Percentiles rank a stretch among this genome's conserved stretches.
These are phyloP conservation scores for Eupeodes corollae DNA, from an alignment of 1,140 invertebrate species.

Conservation along the genomic window DNA sequence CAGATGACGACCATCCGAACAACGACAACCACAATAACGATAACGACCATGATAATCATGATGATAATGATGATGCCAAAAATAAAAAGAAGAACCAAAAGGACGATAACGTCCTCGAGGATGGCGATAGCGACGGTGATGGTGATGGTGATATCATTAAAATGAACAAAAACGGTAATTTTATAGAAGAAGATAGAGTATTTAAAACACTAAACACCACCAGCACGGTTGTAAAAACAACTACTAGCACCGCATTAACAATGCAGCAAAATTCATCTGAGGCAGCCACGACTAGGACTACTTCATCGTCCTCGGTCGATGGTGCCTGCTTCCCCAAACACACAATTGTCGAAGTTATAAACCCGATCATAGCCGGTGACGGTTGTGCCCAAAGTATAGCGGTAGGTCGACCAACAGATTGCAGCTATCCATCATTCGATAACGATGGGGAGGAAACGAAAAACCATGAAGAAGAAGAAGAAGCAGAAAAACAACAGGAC, in stretches of 20 bases:
- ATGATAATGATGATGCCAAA: neutral
- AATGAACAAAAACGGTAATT: too few species aligned
- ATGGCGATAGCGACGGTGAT: too few species aligned
- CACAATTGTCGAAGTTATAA: slow-evolving; percentile 36
- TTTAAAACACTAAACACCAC: too few species aligned
- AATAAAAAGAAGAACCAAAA: neutral
- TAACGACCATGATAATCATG: slow-evolving; percentile 1
- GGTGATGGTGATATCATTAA: too few species aligned
- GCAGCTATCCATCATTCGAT: slow-evolving; percentile 17
- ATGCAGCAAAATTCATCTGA: too few species aligned
- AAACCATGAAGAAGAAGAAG: neutral
- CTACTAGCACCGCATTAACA: too few species aligned
- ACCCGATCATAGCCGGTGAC: slow-evolving; percentile 32
- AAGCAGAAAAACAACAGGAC: slow-evolving; percentile 2
- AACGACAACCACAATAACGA: neutral
- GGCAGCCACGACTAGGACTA: neutral
- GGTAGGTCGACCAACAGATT: slow-evolving; percentile 16
- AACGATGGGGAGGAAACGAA: slow-evolving; percentile 4
- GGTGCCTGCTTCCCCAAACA: neutral
- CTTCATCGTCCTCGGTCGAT: neutral
- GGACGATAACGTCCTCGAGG: neutral
- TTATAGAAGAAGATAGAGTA: too few species aligned
- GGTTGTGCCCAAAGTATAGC: slow-evolving; percentile 29
- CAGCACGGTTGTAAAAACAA: too few species aligned
- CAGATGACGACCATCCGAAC: slow-evolving; percentile 15